These are phyloP conservation scores for Echeneis naucrates DNA, from an alignment of 2,797 vertebrate genomes.

Conservation along the genomic window DNA sequence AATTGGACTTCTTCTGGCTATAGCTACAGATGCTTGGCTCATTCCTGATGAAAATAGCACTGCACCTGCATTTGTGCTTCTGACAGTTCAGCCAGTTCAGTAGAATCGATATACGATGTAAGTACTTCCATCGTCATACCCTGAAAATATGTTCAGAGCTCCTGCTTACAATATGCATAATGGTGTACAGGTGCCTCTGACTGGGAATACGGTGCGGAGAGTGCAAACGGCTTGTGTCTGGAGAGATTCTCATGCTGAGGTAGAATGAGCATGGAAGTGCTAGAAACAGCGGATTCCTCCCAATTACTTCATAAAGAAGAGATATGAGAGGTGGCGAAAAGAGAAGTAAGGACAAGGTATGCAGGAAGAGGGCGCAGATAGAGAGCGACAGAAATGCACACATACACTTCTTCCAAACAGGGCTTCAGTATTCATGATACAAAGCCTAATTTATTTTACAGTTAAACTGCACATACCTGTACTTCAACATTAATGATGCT, in stretches of 20 bases:
- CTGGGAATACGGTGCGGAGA: conserved; percentile 50
- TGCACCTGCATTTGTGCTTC: conserved; percentile 9
- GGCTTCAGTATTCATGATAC: conserved; percentile 33
- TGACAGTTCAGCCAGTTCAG: conserved; percentile 36
- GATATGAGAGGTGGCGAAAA: conserved; percentile 35
- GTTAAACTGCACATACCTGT: conserved; percentile 44
- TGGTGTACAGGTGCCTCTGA: conserved; percentile 58
- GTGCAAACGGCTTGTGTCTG: conserved; percentile 27
- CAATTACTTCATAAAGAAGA: conserved; percentile 62
- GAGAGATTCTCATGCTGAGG: conserved; percentile 59
- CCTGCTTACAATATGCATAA: conserved; percentile 17
- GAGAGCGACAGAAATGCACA: conserved; percentile 2
- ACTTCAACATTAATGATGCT: conserved; percentile 62
- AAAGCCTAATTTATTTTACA: conserved; percentile 45
- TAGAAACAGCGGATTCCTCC: conserved; percentile 81
- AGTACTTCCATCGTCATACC: neutral
- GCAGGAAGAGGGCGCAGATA: conserved; percentile 9
- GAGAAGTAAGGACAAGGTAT: conserved; percentile 7
- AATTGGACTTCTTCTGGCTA: neutral
- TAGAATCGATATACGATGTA: too few relatives aligned
- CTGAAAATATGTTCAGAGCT: conserved; percentile 25
- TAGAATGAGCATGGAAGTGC: conserved; percentile 66
- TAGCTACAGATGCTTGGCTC: neutral
- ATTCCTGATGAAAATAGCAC: conserved; percentile 20
- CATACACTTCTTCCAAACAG: conserved; percentile 6